Percentiles rank a stretch among this genome's conserved stretches.
Conservation (phyloP, 2,888 invertebrate genomes). For the Drepanosiphum platanoidis region DNA sequence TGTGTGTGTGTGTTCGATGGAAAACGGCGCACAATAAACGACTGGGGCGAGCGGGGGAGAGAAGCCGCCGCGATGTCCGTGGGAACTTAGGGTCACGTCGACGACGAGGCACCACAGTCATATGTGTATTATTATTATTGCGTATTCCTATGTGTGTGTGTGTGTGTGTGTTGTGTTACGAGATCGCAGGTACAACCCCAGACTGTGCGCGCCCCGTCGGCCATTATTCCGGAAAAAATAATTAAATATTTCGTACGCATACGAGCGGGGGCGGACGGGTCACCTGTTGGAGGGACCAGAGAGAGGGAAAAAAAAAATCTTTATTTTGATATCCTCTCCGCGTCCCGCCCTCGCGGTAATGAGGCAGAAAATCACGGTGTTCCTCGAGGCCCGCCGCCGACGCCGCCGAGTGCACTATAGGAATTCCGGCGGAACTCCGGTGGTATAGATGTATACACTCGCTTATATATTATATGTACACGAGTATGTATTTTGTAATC, state of each 20-base stretch:
- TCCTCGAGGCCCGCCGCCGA: not conserved
- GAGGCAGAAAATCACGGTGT: slow-evolving; percentile 53
- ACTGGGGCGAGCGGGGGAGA: slow-evolving; percentile 35
- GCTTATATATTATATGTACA: too few relatives aligned
- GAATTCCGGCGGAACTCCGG: not conserved
- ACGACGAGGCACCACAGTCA: slow-evolving; percentile 5
- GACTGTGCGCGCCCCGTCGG: not conserved
- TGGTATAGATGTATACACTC: not conserved
- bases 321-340: slow-evolving; percentile 37
- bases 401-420: not conserved
- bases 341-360: slow-evolving; percentile 7
- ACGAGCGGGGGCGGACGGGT: slow-evolving; percentile 20
- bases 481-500: not conserved
- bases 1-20: too few relatives aligned
- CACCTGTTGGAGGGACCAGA: slow-evolving; percentile 48
- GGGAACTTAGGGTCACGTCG: slow-evolving; percentile 59
- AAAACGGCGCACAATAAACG: slow-evolving; percentile 53
- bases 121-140: slow-evolving; percentile 46
- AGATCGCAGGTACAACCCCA: too few relatives aligned
- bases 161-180: too few relatives aligned
- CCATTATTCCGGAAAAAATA: slow-evolving; percentile 59
- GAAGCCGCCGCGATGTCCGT: slow-evolving; percentile 49
- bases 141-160: slow-evolving; percentile 40
- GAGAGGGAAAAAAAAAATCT: slow-evolving; percentile 25
- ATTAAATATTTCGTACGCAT: slow-evolving; percentile 53